Percentiles rank a stretch among this genome's conserved stretches.
phyloP scores from a whole-genome alignment of 2,797 vertebrate species.

The Acipenser ruthenus region DNA sequence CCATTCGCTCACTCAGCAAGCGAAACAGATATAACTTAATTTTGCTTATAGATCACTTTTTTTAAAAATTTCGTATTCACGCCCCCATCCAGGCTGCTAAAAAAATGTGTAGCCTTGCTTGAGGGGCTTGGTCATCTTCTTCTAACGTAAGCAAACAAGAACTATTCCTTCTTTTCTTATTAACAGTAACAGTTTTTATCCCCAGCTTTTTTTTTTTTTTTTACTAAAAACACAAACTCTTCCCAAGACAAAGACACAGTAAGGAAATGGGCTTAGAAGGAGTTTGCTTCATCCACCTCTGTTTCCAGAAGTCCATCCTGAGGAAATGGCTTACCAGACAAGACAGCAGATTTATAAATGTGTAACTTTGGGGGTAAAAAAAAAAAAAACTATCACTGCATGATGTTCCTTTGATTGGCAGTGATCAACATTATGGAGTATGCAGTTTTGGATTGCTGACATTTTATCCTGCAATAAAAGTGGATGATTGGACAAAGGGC shows the following conservation, averaged over 20 bases:
- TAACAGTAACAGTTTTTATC: slow-evolving; percentile 15
- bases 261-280: slow-evolving; percentile 74
- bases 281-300: slow-evolving; percentile 37
- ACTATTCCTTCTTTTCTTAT: too few relatives aligned
- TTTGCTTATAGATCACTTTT: too few relatives aligned
- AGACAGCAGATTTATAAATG: not conserved
- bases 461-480: slow-evolving; percentile 45
- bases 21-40: too few relatives aligned
- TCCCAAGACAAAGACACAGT: slow-evolving; percentile 78
- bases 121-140: too few relatives aligned
- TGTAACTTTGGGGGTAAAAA: not conserved
- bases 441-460: slow-evolving; percentile 34
- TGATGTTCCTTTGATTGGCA: slow-evolving; percentile 20
- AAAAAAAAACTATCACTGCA: not conserved
- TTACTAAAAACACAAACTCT: slow-evolving; percentile 81
- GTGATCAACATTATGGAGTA: slow-evolving; percentile 33
- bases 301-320: not conserved
- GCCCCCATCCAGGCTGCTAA: too few relatives aligned
- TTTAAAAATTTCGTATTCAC: too few relatives aligned
- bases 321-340: not conserved
- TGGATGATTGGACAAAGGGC: slow-evolving; percentile 27
- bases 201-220: slow-evolving; percentile 70
- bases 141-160: too few relatives aligned
- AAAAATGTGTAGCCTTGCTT: too few relatives aligned
- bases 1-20: too few relatives aligned